Evolutionary conservation across 64 coral and sea anemone genomes (phyloP).

Genomic region (Orbicella faveolata): DNA sequence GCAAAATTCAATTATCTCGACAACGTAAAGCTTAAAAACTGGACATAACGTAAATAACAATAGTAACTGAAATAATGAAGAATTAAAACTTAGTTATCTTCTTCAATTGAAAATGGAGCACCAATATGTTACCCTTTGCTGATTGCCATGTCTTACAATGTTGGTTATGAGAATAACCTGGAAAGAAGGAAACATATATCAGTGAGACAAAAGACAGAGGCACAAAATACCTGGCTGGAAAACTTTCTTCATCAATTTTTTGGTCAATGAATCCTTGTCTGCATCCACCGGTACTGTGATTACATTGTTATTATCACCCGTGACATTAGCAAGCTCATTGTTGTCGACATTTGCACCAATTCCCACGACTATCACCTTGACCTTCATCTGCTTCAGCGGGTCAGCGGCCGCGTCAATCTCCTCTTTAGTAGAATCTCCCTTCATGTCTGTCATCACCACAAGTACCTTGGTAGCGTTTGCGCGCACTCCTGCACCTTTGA

Average conservation of each 20-base stretch:
- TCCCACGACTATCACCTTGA: conserved; percentile 25
- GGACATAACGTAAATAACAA: too few relatives aligned
- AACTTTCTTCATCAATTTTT: conserved; percentile 28
- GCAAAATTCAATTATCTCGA: too few relatives aligned
- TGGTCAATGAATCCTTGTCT: background rate
- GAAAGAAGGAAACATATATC: background rate
- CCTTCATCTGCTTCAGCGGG: background rate
- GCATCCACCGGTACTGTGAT: conserved; percentile 7
- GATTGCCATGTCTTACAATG: too few relatives aligned
- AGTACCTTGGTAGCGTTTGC: conserved; percentile 43
- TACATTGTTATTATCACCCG: conserved; percentile 20
- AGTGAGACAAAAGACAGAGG: background rate
- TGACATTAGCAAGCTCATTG: conserved; percentile 25
- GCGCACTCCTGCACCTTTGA: conserved; percentile 16
- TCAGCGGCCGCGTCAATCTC: background rate
- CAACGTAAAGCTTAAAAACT: too few relatives aligned
- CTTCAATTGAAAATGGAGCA: too few relatives aligned
- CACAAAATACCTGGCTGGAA: conserved; percentile 2
- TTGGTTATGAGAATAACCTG: background rate
- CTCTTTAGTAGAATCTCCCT: background rate
- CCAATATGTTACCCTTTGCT: too few relatives aligned
- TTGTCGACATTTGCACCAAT: conserved; percentile 17
- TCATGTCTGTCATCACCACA: conserved; percentile 34
- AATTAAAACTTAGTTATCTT: too few relatives aligned
- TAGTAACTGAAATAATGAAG: too few relatives aligned